Conservation (phyloP, 2,797 vertebrate genomes). For the Petrocephalus sullivani region DNA sequence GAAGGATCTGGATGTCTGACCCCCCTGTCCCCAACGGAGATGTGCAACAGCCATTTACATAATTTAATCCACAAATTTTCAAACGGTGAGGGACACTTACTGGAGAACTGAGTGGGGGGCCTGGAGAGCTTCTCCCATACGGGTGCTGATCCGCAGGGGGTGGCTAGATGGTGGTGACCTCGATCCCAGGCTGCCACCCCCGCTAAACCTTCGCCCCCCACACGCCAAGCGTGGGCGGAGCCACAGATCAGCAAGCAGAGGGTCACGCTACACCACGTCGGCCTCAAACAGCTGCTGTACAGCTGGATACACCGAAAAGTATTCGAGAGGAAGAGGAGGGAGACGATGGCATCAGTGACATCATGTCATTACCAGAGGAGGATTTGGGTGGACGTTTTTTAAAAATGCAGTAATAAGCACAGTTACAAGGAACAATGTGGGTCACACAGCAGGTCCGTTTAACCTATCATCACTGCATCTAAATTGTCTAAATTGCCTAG, state of each 20-base stretch:
- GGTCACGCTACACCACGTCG: neutral
- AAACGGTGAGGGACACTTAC: neutral
- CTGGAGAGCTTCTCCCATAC: neutral
- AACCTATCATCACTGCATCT: neutral
- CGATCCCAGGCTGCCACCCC: neutral
- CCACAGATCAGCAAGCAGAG: neutral
- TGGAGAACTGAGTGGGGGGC: neutral
- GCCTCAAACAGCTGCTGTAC: neutral
- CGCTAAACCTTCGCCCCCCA: neutral
- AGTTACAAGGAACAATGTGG: neutral
- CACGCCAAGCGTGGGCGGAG: neutral
- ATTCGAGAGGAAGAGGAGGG: neutral
- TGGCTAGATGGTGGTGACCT: neutral
- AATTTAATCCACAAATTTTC: slow-evolving; percentile 28
- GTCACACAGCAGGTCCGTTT: neutral
- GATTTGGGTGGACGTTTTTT: neutral
- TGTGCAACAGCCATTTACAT: slow-evolving; percentile 3
- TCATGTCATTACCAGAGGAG: neutral
- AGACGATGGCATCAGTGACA: neutral
- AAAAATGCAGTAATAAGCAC: neutral
- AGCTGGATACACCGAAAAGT: neutral
- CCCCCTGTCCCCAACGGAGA: neutral
- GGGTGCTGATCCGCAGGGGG: neutral
- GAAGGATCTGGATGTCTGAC: neutral
- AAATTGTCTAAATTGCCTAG: neutral